phyloP scores from a whole-genome alignment of 2,888 invertebrate genomes.

The Toxonevra muliebris region DNA sequence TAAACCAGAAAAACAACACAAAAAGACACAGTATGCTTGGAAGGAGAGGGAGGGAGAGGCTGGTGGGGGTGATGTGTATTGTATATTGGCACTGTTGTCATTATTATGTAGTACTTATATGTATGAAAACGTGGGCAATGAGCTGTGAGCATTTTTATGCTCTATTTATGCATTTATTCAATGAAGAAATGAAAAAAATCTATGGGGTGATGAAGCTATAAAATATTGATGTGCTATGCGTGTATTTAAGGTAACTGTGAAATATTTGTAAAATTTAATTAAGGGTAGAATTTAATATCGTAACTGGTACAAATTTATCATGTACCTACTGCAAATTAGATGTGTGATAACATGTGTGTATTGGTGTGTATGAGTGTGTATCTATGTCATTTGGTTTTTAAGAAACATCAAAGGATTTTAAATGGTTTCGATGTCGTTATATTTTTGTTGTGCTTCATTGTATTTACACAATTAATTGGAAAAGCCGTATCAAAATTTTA shows the following conservation, averaged over 20 bases:
- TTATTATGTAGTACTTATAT: background rate
- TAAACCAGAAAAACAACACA: conserved; percentile 65
- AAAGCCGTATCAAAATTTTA: too few relatives aligned
- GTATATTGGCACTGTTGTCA: background rate
- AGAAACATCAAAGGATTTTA: conserved; percentile 20
- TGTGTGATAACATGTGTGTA: too few relatives aligned
- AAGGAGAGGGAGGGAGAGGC: background rate
- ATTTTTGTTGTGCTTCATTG: too few relatives aligned
- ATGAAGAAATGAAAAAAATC: conserved; percentile 32
- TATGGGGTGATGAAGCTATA: too few relatives aligned
- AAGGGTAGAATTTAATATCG: too few relatives aligned
- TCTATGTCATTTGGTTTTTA: too few relatives aligned
- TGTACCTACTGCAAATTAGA: too few relatives aligned
- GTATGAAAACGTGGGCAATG: conserved; percentile 42
- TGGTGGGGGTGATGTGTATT: too few relatives aligned
- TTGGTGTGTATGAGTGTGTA: too few relatives aligned
- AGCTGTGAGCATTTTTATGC: conserved; percentile 49
- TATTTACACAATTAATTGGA: too few relatives aligned
- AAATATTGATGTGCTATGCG: background rate
- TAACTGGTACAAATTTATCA: too few relatives aligned
- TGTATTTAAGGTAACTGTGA: background rate
- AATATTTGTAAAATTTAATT: too few relatives aligned
- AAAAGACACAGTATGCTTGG: conserved; percentile 32
- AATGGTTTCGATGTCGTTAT: conserved; percentile 29
- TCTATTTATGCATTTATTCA: conserved; percentile 40